Conservation (phyloP, 2,797 vertebrate species). For the Gorsachius magnificus region DNA sequence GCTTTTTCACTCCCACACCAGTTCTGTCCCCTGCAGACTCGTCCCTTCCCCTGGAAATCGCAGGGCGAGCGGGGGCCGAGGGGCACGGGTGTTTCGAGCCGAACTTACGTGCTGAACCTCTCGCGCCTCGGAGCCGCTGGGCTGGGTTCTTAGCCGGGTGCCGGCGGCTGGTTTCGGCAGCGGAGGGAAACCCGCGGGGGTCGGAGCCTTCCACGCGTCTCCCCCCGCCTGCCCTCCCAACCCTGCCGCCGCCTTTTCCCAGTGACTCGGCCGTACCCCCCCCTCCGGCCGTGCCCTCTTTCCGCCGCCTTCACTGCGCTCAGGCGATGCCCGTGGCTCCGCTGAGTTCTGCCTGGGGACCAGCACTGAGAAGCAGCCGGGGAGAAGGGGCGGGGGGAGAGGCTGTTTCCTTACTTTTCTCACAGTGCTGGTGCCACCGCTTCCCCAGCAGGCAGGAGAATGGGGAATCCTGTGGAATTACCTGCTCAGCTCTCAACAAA, state of each 20-base stretch:
- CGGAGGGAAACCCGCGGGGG: neutral
- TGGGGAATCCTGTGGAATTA: neutral
- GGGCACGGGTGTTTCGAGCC: fast-evolving
- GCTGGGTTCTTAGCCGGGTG: fast-evolving
- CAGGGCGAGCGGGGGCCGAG: fast-evolving
- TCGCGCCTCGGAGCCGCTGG: fast-evolving
- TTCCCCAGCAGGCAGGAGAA: neutral
- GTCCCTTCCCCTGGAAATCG: too few relatives aligned
- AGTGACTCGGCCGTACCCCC: too few relatives aligned
- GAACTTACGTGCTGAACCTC: too few relatives aligned
- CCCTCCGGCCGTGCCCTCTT: too few relatives aligned
- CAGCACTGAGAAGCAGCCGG: too few relatives aligned
- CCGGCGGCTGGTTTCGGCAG: fast-evolving
- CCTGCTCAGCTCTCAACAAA: neutral
- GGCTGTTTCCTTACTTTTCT: neutral
- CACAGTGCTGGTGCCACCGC: neutral
- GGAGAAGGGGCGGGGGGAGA: too few relatives aligned
- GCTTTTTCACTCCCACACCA: fast-evolving
- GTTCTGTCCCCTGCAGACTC: neutral
- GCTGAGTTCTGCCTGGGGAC: too few relatives aligned
- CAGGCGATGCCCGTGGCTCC: neutral
- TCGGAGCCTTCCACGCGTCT: fast-evolving
- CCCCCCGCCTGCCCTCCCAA: too few relatives aligned
- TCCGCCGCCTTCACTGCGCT: fast-evolving
- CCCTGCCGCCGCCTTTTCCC: neutral